Conservation (phyloP, 2,797 vertebrate species). For the Mallotus villosus region DNA sequence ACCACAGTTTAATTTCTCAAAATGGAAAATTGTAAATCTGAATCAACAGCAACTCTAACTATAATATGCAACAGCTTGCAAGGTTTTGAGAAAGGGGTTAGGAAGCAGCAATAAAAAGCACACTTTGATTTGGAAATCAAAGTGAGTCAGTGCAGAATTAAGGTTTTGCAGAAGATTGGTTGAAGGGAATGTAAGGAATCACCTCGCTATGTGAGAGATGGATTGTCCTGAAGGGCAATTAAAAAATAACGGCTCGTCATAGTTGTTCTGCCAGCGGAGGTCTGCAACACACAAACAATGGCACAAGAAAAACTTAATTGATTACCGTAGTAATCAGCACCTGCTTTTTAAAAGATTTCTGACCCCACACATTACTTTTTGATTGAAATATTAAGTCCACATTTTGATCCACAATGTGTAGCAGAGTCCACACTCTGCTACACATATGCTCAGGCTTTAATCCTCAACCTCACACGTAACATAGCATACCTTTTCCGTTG, state of each 20-base stretch:
- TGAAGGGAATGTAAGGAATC: background rate
- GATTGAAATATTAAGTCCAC: background rate
- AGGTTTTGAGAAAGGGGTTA: too few species aligned
- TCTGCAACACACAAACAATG: constrained; percentile 3
- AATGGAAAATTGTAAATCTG: too few species aligned
- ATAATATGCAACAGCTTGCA: background rate
- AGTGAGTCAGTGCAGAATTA: background rate
- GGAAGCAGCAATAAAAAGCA: background rate
- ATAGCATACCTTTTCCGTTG: constrained; percentile 2
- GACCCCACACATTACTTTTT: background rate
- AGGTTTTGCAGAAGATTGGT: background rate
- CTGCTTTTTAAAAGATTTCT: background rate
- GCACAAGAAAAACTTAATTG: background rate
- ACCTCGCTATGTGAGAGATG: background rate
- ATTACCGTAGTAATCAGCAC: background rate
- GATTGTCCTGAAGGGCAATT: background rate
- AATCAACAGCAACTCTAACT: too few species aligned
- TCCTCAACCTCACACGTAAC: background rate
- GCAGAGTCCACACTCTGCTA: too few species aligned
- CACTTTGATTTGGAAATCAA: background rate
- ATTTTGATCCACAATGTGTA: too few species aligned
- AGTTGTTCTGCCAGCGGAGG: constrained; percentile 3
- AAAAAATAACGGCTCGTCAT: background rate
- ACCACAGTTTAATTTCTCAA: too few species aligned
- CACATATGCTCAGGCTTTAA: background rate